Conservation (phyloP, 2,888 invertebrate species). For the Chymomyza procnemis region DNA sequence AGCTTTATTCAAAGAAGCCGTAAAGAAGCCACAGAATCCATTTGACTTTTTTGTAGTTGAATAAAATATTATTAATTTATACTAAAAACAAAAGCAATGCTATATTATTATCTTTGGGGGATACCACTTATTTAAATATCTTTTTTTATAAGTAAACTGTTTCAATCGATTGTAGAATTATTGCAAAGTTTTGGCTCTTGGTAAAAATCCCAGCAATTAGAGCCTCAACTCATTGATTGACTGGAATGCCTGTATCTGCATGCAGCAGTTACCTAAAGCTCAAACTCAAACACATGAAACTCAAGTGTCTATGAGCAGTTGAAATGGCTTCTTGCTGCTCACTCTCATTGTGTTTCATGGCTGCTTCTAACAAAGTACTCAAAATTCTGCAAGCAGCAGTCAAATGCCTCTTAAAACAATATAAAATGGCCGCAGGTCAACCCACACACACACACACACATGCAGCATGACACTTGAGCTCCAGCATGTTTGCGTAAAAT, state of each 20-base stretch:
- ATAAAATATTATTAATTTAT: too few relatives aligned
- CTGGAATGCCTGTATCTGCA: not conserved
- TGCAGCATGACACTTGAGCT: not conserved
- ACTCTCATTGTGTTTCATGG: not conserved
- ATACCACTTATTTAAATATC: too few relatives aligned
- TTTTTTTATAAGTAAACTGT: not conserved
- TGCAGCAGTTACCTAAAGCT: not conserved
- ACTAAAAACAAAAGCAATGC: too few relatives aligned
- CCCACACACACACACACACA: not conserved
- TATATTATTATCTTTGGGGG: too few relatives aligned
- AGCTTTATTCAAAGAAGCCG: too few relatives aligned
- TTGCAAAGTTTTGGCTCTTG: not conserved
- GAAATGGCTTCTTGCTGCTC: not conserved
- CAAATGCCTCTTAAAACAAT: not conserved
- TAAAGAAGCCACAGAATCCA: too few relatives aligned
- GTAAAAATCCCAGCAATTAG: not conserved
- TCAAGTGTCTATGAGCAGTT: not conserved
- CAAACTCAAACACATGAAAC: not conserved
- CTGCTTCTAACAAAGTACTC: not conserved
- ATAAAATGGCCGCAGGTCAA: not conserved
- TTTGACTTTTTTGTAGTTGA: too few relatives aligned
- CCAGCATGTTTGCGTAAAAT: not conserved
- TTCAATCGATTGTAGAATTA: not conserved
- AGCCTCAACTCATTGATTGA: not conserved
- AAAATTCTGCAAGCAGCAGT: too few relatives aligned